phyloP scores from a whole-genome alignment of 2,888 invertebrate species.

The Phyto melanocephala region DNA sequence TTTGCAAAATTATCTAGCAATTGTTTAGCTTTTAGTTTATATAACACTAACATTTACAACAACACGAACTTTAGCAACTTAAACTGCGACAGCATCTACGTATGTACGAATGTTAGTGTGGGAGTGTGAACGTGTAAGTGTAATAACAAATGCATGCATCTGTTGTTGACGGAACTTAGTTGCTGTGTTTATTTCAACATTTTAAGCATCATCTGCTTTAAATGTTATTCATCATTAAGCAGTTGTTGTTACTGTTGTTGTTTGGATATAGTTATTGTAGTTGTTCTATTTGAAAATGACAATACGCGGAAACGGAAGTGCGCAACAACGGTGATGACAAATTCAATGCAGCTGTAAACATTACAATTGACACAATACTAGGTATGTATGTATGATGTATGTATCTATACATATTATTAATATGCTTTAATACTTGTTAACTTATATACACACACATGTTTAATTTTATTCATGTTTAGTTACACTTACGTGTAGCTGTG shows the following conservation, averaged over 20 bases:
- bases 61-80: neutral
- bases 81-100: neutral
- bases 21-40: neutral
- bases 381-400: neutral
- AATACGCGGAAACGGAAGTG: conserved; percentile 56
- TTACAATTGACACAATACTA: conserved; percentile 1
- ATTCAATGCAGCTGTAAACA: conserved; percentile 40
- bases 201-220: conserved; percentile 38
- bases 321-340: conserved; percentile 52
- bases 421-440: too few species aligned
- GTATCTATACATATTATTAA: neutral
- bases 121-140: neutral
- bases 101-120: neutral
- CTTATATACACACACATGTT: too few species aligned
- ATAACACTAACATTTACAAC: conserved; percentile 13
- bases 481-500: too few species aligned
- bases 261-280: neutral
- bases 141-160: conserved; percentile 16
- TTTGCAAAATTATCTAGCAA: neutral
- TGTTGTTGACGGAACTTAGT: conserved; percentile 11
- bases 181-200: conserved; percentile 19
- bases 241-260: neutral
- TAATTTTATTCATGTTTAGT: too few species aligned
- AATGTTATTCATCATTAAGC: conserved; percentile 5
- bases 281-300: conserved; percentile 32